phyloP scores from a whole-genome alignment of 1,140 invertebrate genomes.

The Lepidurus couesii region DNA sequence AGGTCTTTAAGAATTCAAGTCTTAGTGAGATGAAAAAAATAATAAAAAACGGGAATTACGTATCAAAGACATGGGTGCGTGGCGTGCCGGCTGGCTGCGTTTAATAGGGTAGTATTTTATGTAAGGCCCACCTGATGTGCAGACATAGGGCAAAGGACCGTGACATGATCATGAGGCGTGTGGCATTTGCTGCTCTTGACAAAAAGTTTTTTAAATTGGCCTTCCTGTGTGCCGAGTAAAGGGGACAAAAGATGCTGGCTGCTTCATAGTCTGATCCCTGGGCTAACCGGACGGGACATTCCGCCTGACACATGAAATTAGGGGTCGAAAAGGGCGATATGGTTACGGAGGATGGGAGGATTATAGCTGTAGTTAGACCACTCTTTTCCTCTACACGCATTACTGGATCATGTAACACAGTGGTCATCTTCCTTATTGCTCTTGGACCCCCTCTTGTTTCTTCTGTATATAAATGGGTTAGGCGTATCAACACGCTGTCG shows the following conservation, averaged over 20 bases:
- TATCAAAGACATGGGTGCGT: neutral
- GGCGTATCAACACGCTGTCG: neutral
- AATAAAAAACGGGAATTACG: neutral
- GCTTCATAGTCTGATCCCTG: neutral
- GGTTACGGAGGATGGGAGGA: neutral
- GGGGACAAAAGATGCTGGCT: constrained; percentile 1
- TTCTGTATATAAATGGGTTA: neutral
- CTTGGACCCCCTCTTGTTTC: neutral
- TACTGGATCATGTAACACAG: neutral
- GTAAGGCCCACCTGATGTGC: constrained; percentile 3
- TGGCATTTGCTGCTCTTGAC: neutral
- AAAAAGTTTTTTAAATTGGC: neutral
- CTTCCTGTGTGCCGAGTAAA: neutral
- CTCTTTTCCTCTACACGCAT: neutral
- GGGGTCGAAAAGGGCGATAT: neutral
- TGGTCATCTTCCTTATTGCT: neutral
- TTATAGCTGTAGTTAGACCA: neutral
- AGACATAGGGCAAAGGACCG: constrained; percentile 7
- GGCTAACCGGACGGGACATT: constrained; percentile 10
- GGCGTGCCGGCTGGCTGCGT: constrained; percentile 7
- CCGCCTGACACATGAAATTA: neutral
- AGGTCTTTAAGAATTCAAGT: no score
- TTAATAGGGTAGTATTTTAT: constrained; percentile 6
- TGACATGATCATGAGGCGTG: constrained; percentile 16
- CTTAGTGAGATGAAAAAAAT: neutral